Evolutionary conservation across 2,888 invertebrate genomes (phyloP).

Genomic region (Sinotaia quadrata): DNA sequence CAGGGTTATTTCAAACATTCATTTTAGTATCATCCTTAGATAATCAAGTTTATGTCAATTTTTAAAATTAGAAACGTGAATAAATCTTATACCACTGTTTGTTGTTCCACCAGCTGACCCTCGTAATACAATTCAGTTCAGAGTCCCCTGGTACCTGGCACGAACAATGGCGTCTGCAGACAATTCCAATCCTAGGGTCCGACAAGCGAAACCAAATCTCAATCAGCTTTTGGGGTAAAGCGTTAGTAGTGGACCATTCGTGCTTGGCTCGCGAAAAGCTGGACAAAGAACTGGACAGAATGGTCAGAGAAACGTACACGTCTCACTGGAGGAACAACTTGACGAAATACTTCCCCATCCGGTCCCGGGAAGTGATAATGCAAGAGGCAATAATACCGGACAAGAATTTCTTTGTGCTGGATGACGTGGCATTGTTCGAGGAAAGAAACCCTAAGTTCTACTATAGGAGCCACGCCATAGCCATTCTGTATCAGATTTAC

Average conservation of each 20-base stretch:
- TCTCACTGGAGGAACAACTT: background rate
- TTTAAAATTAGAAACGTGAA: no score
- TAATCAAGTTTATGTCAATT: no score
- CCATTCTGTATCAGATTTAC: conserved; percentile 51
- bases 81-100: no score
- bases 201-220: background rate
- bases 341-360: no score
- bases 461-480: conserved; percentile 73
- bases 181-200: background rate
- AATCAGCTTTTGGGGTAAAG: background rate
- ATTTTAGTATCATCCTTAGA: no score
- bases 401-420: background rate
- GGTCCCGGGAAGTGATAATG: background rate
- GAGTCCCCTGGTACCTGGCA: background rate
- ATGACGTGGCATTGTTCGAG: conserved; percentile 1
- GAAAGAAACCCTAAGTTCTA: conserved; percentile 1
- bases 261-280: background rate
- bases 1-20: no score
- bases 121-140: background rate
- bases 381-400: background rate
- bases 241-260: background rate
- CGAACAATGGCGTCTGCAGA: background rate
- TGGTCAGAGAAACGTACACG: background rate
- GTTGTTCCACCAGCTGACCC: background rate
- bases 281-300: background rate